A percentile compares a stretch with the other conserved stretches of the same genome.
phyloP scores from a whole-genome alignment of 30 jellyfish, hydroid and myxozoan genomes.

The Euphysa ruthae region DNA sequence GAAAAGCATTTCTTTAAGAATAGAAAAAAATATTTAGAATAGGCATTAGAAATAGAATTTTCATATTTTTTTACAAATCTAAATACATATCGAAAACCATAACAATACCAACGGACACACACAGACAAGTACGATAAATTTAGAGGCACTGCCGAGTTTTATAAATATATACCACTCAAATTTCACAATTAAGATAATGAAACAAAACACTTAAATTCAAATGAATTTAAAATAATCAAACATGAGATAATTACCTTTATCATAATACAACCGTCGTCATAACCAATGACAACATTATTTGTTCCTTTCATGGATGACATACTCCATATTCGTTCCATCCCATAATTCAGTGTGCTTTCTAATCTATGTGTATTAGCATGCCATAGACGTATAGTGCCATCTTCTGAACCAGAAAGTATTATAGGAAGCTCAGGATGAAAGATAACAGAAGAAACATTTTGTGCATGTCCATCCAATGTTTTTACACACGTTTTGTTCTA shows the following conservation, averaged over 20 bases:
- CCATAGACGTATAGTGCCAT: constrained; percentile 97
- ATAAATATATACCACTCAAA: background rate
- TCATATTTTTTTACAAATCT: too few relatives aligned
- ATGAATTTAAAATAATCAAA: background rate
- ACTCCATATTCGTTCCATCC: constrained; percentile 97
- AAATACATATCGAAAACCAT: too few relatives aligned
- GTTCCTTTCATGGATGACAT: constrained; percentile 88
- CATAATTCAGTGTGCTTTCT: constrained; percentile 91
- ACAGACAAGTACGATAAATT: too few relatives aligned
- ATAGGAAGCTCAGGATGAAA: constrained; percentile 98
- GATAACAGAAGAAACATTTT: constrained; percentile 78
- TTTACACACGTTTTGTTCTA: constrained; percentile 95
- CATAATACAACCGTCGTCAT: constrained; percentile 95
- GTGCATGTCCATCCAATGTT: constrained; percentile 96
- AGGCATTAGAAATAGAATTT: too few relatives aligned
- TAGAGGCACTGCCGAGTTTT: too few relatives aligned
- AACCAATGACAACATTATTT: constrained; percentile 87
- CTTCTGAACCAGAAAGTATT: constrained; percentile 95
- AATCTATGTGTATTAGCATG: constrained; percentile 89
- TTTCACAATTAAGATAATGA: background rate
- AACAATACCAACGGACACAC: too few relatives aligned
- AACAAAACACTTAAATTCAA: background rate
- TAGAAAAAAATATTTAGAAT: too few relatives aligned
- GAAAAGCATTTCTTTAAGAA: too few relatives aligned
- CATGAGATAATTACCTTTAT: constrained; percentile 62